phyloP scores from a whole-genome alignment of 2,888 invertebrate genomes.

The Drosophila demipolita region DNA sequence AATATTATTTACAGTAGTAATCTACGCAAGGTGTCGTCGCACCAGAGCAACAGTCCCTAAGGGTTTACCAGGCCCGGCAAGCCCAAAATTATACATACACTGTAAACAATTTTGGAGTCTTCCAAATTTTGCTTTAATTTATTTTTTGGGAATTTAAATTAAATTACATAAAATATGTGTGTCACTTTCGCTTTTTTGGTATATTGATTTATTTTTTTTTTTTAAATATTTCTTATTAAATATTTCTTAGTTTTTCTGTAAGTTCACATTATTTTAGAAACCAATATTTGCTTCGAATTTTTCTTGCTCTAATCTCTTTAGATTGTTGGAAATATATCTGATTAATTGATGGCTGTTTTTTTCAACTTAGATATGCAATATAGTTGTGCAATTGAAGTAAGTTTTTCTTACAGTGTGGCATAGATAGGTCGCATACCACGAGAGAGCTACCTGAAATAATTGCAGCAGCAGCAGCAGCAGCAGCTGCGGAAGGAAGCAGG shows the following conservation, averaged over 20 bases:
- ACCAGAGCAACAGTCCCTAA: conserved; percentile 1
- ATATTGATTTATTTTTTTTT: not conserved
- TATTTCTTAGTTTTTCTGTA: not conserved
- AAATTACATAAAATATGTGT: not conserved
- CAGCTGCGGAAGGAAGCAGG: conserved; percentile 68
- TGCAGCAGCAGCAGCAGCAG: conserved; percentile 43
- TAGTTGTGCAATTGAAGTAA: too few relatives aligned
- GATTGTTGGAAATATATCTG: not conserved
- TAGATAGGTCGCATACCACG: conserved; percentile 51
- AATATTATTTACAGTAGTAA: conserved; percentile 83
- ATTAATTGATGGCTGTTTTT: not conserved
- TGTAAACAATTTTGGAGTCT: not conserved
- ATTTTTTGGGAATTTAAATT: not conserved
- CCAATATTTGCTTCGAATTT: not conserved
- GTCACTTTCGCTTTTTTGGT: not conserved
- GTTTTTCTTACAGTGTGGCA: conserved; percentile 14
- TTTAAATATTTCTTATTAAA: not conserved
- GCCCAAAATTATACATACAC: conserved; percentile 33
- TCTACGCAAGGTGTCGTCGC: conserved; percentile 76
- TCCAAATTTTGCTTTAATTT: not conserved
- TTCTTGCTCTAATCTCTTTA: not conserved
- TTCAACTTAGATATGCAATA: not conserved
- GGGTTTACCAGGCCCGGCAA: conserved; percentile 11
- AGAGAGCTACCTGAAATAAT: conserved; percentile 78
- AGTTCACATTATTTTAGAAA: not conserved